Conservation (phyloP, 1,140 invertebrate species). For the Drosophila nebulosa region DNA sequence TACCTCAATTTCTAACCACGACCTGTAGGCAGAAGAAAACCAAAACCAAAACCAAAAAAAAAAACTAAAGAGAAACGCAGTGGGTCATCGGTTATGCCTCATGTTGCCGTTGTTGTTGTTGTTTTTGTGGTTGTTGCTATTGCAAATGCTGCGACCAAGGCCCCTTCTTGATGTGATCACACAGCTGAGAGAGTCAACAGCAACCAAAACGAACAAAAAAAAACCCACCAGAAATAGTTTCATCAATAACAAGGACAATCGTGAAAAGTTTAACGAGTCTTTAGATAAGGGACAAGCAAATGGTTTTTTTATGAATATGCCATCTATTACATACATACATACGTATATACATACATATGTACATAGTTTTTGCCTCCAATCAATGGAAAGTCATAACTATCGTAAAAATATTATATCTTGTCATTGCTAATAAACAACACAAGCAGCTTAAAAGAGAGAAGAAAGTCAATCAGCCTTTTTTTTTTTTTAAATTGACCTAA, state of each 20-base stretch:
- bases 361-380: background rate
- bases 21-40: slow-evolving; percentile 64
- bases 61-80: slow-evolving; percentile 73
- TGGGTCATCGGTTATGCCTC: slow-evolving; percentile 73
- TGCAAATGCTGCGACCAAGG: slow-evolving; percentile 52
- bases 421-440: too few species aligned
- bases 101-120: slow-evolving; percentile 23
- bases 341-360: too few species aligned
- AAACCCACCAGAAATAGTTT: slow-evolving; percentile 32
- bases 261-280: slow-evolving; percentile 32
- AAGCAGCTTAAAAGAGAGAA: too few species aligned
- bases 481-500: too few species aligned
- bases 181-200: slow-evolving; percentile 37
- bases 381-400: background rate
- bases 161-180: slow-evolving; percentile 23
- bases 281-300: slow-evolving; percentile 10
- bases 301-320: background rate
- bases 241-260: slow-evolving; percentile 58
- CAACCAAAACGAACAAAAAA: slow-evolving; percentile 15
- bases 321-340: background rate
- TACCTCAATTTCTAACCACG: slow-evolving; percentile 77
- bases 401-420: background rate
- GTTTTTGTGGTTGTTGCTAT: slow-evolving; percentile 28
- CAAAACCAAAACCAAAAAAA: slow-evolving; percentile 41
- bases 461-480: background rate